Evolutionary conservation across 2,797 vertebrate species (phyloP), one percentile per base, ranked within the genome.

Genomic region (Nothura maculosa): DNA sequence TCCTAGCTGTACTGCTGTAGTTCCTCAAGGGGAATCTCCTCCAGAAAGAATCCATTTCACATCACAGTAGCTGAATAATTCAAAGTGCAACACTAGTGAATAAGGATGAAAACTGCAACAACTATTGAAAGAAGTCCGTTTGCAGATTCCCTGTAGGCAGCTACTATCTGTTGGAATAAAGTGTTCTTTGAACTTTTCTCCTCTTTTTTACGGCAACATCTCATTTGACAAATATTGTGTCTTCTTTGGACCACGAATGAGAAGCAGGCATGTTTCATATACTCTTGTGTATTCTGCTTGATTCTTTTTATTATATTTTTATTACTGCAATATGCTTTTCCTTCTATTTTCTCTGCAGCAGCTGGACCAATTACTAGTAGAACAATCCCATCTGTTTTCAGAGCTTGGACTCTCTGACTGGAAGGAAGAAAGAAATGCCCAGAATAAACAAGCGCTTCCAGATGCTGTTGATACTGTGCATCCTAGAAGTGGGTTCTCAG

Each of bases 331-430:
- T 72, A 62, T 91, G 67, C n/a, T 80, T 93, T 90, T 89, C 55
- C 48, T 30, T 88, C 74, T 48, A 85, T 52, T 96, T 97, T 91
- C 76, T 88, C 94, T 96, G 58, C 68, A 97, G 96, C 96, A 98
- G 80, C 92, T 98, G 92, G 94, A 97, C 74, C 87, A 95, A 34
- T 95, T 98, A 81, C 75, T 92, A 50, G 87, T 70, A 58, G 96
- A 98, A 72, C 86, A 96, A 88, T 85, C 84, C 69, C 92, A 94
- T 76, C 83, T 96, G 21, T 81, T 84, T 77, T 87, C 94, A 5
- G 81, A 96, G 57, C 86, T 96, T 7, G 93, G 86, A 36, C 94
- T 88, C 48, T 78, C 24, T 64, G 83, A 93, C 57, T 94, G 95
- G 96, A 90, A 79, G 48, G 85, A 83, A 95, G 89, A 91, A 92